Base-by-base conservation (phyloP, 2,113 vertebrate species). In the Podarcis raffonei region DNA sequence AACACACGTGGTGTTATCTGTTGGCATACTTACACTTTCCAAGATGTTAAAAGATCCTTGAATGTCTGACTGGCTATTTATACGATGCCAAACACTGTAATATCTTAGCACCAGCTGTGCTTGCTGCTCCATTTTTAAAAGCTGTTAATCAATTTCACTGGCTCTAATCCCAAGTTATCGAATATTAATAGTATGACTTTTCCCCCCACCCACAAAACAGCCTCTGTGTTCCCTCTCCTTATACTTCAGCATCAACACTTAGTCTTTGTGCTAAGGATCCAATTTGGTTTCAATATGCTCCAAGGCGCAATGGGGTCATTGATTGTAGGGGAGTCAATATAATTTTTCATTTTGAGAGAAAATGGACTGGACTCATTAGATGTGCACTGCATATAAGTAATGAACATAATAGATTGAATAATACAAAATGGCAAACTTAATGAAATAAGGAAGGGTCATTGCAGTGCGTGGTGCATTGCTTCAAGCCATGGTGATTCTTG, bases 181-280 rank as follows among this genome's bases (percentile, higher is more conserved):
- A 37, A 32, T 85, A 65, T 79, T 81, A 15, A 71, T 69, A 68
- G 65, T 39, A 59, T 83, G 20, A 69, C 22, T 27, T 69, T 66
- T 59, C 13, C 4, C 23, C 16, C 0, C 1, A 3, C 6, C 0
- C 7, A 13, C 25, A 59, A 39, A 39, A 2, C n/a, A 27, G 35
- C 39, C 82, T 23, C 6, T 22, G 12, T 15, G 74, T 85, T 72
- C 53, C 18, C 18, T 25, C 39, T 59, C 35, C 6, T 85, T 90
- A 87, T 84, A n/a, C 76, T 0, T 48, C 90, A n/a, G 37, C 59
- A 0, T 75, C 57, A 81, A 12, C 53, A 86, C 84, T 85, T 65
- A 65, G 25, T 39, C 57, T 42, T 37, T 53, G 3, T 6, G 11
- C 15, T 16, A 65, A 78, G 42, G 81, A 76, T 87, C 11, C 87